Base-by-base conservation (phyloP, 2,113 vertebrate species). In the Pyxicephalus adspersus region DNA sequence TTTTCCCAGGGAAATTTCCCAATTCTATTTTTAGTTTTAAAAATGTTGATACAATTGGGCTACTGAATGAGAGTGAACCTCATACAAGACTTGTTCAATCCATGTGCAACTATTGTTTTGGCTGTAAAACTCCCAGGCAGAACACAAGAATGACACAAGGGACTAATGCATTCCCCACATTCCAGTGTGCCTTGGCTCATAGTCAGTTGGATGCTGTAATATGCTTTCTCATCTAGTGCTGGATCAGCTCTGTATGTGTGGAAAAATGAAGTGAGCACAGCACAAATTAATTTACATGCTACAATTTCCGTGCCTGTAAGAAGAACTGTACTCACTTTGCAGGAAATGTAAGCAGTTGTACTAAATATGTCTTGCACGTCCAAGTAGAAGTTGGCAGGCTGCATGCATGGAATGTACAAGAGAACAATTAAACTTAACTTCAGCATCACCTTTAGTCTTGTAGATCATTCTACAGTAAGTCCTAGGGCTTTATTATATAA, bases 151-250 rank as follows among this genome's bases (percentile, higher is more conserved):
- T 64, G 58, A 71, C 65, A 72, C 67, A 50, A 64, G 57, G 57
- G 51, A 77, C 29, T 50, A 19, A 29, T 9, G 60, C 79, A 81
- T 81, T 81, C 70, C 45, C 26, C n/a, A 23, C n/a, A 81, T 81
- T 81, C 68, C 61, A 28, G 22, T 26, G 58, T n/a, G 38, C 38
- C 34, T 51, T 61, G 58, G 58, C 73, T 61, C 55, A 13, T 50
- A 26, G 25, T 63, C 34, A 63, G 73, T 45, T 63, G 71, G 71
- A 74, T 60, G 29, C 55, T 74, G 57, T 38, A 58, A 73, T 52
- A 22, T 23, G n/a, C 20, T 34, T 58, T 58, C 73, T 19, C 55
- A 61, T 75, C 20, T n/a, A 50, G 31, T 15, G 29, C 22, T 20
- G 25, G 51, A 17, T n/a, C 50, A 20, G 25, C 20, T 74, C 54